Evolutionary conservation across 2,797 vertebrate genomes (phyloP), one percentile per base, ranked within the genome.

Genomic region (Pelodytes ibericus): DNA sequence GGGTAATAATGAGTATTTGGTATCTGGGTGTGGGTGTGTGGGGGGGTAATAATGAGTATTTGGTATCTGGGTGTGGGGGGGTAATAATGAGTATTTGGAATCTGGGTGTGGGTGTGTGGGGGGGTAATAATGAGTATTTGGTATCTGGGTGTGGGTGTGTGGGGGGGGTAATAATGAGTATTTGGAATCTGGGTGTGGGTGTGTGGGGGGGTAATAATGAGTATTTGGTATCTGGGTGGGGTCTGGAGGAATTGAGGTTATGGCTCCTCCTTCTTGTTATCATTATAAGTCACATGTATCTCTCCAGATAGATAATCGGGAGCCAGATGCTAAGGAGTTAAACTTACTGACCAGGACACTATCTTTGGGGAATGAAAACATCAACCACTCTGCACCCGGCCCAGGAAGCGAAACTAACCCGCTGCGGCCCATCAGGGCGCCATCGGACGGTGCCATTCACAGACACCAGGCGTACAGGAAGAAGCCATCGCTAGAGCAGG

Each of bases 311-410:
- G 83, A 80, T 6, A 84, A 80, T 36, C 81, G 83, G 30, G 84
- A 71, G 70, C 81, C 88, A 3, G 84, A 88, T 81, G 87, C 85
- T 0, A 69, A 89, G 82, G 84, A 88, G 74, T 80, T 91, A 41
- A 84, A 82, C 70, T 63, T 71, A 16, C 41, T 84, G 29, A 73
- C 29, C 0, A 44, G 72, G 31, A 57, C 4, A 24, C 13, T 47
- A 0, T 29, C 56, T 0, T 8, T 70, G 18, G 41, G 57, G 7
- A 73, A 63, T 0, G 11, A 41, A 7, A 26, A 13, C 29, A 24
- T 1, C 3, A 8, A 2, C 1, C n/a, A 41, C 2, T 22, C 49
- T 36, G n/a, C 33, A 53, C 30, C 41, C n/a, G 5, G 26, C n/a
- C 10, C 44, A 56, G 2, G 26, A 24, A 25, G 11, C 2, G 20